Evolutionary conservation across 35 echinoderm and acorn worm species (phyloP).

Genomic region (Stichopus chloronotus): DNA sequence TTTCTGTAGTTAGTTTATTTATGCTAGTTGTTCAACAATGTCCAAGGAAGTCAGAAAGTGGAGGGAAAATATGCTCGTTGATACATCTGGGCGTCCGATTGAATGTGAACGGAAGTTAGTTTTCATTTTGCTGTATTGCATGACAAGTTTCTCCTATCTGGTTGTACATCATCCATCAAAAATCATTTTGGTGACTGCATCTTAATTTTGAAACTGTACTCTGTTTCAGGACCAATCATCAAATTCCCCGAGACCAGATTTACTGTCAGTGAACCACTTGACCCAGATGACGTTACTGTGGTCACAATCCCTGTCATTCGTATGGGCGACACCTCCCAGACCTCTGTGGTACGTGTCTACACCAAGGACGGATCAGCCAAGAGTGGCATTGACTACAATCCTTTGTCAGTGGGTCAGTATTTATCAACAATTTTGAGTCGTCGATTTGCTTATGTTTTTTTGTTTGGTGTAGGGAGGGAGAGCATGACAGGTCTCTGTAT

Average conservation of each 20-base stretch:
- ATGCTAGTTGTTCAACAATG: background rate
- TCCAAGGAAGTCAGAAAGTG: too few relatives aligned
- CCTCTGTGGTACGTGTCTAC: slow-evolving; percentile 89
- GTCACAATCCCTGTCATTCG: slow-evolving; percentile 84
- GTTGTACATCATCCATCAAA: too few relatives aligned
- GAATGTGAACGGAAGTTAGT: too few relatives aligned
- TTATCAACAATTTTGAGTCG: background rate
- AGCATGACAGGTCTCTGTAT: background rate
- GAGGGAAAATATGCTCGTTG: too few relatives aligned
- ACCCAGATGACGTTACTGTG: slow-evolving; percentile 62
- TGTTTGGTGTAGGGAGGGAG: background rate
- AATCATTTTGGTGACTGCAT: too few relatives aligned
- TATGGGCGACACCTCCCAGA: slow-evolving; percentile 90
- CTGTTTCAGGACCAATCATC: slow-evolving; percentile 86
- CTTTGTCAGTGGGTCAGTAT: slow-evolving; percentile 81
- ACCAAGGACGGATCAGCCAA: slow-evolving; percentile 99
- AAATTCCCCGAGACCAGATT: slow-evolving; percentile 94
- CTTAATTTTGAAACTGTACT: too few relatives aligned
- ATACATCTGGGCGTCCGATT: too few relatives aligned
- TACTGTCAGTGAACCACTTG: slow-evolving; percentile 80
- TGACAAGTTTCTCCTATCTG: too few relatives aligned
- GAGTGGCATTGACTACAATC: slow-evolving; percentile 98
- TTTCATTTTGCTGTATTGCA: too few relatives aligned
- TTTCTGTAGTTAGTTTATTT: background rate
- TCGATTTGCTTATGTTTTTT: background rate